These are phyloP conservation scores for Drosophila ambigua DNA, from an alignment of 1,140 invertebrate species.

Conservation along the genomic window DNA sequence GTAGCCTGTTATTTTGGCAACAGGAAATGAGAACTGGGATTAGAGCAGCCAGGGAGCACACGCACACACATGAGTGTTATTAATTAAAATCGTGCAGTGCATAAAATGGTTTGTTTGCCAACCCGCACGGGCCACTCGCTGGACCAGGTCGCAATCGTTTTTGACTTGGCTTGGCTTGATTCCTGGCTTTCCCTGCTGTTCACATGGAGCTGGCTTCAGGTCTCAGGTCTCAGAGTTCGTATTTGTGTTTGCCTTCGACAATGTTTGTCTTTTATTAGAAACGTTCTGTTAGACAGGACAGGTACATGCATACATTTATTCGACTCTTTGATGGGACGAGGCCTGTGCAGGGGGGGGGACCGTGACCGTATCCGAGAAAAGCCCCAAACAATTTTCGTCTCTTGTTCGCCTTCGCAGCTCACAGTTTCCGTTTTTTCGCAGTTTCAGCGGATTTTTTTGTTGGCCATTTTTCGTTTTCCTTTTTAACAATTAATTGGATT, in stretches of 20 bases:
- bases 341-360: slow-evolving; percentile 2
- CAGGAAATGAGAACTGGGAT: background rate
- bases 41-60: background rate
- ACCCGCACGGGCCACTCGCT: background rate
- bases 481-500: slow-evolving; percentile 64
- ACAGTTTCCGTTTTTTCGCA: slow-evolving; percentile 17
- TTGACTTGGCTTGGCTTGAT: background rate
- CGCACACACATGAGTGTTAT: slow-evolving; percentile 66
- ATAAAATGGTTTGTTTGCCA: slow-evolving; percentile 72
- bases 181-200: no score
- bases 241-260: slow-evolving; percentile 62
- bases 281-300: slow-evolving; percentile 34
- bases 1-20: background rate
- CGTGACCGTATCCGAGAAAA: slow-evolving; percentile 12
- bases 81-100: slow-evolving; percentile 83
- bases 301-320: slow-evolving; percentile 12
- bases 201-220: slow-evolving; percentile 45
- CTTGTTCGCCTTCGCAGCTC: slow-evolving; percentile 5
- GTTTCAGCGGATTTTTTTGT: no score
- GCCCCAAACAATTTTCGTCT: slow-evolving; percentile 34
- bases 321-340: slow-evolving; percentile 5
- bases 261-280: slow-evolving; percentile 77
- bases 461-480: slow-evolving; percentile 3
- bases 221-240: slow-evolving; percentile 38
- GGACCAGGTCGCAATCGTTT: slow-evolving; percentile 3